Evolutionary conservation across 2,113 vertebrate genomes (phyloP).

Genomic region (Romanogobio albipinnatus): DNA sequence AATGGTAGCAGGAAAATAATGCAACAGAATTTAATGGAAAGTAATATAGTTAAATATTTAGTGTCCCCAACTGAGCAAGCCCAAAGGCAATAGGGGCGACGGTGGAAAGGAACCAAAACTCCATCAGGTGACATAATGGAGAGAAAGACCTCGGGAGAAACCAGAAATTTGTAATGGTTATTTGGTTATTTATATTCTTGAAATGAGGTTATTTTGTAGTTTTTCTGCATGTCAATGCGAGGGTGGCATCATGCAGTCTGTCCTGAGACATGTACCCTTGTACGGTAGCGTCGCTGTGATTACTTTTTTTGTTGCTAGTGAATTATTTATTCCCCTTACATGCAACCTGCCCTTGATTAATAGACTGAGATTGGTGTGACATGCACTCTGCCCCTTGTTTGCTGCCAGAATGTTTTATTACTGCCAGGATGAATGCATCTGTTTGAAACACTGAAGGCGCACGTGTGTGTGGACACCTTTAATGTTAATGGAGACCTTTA

Average conservation of each 20-base stretch:
- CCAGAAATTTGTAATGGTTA: not conserved
- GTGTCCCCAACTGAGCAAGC: too few relatives aligned
- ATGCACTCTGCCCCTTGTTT: slow-evolving; percentile 18
- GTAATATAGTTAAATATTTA: too few relatives aligned
- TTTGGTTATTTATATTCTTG: not conserved
- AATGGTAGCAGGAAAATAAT: too few relatives aligned
- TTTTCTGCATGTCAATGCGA: not conserved
- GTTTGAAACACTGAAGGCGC: not conserved
- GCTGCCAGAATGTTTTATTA: slow-evolving; percentile 12
- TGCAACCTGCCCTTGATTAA: slow-evolving; percentile 54
- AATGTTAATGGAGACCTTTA: slow-evolving; percentile 33
- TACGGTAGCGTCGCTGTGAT: slow-evolving; percentile 16
- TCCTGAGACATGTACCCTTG: slow-evolving; percentile 5
- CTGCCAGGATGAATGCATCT: slow-evolving; percentile 9
- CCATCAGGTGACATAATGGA: too few relatives aligned
- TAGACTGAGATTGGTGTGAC: slow-evolving; percentile 34
- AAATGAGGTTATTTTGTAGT: slow-evolving; percentile 20
- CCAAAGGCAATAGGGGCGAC: too few relatives aligned
- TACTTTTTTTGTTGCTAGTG: slow-evolving; percentile 34
- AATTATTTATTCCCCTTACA: slow-evolving; percentile 55
- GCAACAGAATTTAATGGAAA: too few relatives aligned
- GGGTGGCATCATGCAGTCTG: not conserved
- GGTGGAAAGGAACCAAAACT: too few relatives aligned
- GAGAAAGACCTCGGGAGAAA: too few relatives aligned
- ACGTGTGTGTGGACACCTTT: slow-evolving; percentile 27